phyloP scores from a whole-genome alignment of 1,140 invertebrate species.

The Oedothorax gibbosus region DNA sequence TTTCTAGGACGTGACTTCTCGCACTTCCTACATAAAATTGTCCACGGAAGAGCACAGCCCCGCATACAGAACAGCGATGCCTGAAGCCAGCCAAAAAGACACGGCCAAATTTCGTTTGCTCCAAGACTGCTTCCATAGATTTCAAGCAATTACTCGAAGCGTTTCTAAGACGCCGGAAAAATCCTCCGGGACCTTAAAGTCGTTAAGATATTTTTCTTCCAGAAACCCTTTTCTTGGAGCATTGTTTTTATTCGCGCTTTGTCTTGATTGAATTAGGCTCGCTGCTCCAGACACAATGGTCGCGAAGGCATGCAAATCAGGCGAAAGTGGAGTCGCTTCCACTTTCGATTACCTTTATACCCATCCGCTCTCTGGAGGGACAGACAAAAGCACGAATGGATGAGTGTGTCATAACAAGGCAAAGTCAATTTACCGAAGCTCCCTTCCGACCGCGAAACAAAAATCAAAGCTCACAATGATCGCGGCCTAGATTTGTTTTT shows the following conservation, averaged over 20 bases:
- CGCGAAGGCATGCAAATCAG: constrained; percentile 24
- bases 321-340: constrained; percentile 19
- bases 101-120: constrained; percentile 34
- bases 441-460: constrained; percentile 41
- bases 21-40: constrained; percentile 3
- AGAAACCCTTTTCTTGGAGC: neutral
- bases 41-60: neutral
- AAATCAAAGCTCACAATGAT: constrained; percentile 59
- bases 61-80: constrained; percentile 11
- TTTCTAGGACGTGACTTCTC: constrained; percentile 11
- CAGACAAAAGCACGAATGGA: constrained; percentile 47
- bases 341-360: constrained; percentile 57
- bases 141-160: constrained; percentile 45
- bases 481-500: constrained; percentile 59
- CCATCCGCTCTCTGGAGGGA: constrained; percentile 35
- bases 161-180: constrained; percentile 38
- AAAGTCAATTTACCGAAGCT: constrained; percentile 60
- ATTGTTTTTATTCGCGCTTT: constrained; percentile 57
- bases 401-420: constrained; percentile 53
- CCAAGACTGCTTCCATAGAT: constrained; percentile 36
- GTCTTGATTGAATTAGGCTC: constrained; percentile 53
- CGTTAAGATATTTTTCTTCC: constrained; percentile 44
- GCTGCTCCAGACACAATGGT: constrained; percentile 29
- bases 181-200: constrained; percentile 40
- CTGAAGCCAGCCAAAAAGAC: neutral